Conservation (phyloP, 2,797 vertebrate genomes). For the Characodon lateralis region DNA sequence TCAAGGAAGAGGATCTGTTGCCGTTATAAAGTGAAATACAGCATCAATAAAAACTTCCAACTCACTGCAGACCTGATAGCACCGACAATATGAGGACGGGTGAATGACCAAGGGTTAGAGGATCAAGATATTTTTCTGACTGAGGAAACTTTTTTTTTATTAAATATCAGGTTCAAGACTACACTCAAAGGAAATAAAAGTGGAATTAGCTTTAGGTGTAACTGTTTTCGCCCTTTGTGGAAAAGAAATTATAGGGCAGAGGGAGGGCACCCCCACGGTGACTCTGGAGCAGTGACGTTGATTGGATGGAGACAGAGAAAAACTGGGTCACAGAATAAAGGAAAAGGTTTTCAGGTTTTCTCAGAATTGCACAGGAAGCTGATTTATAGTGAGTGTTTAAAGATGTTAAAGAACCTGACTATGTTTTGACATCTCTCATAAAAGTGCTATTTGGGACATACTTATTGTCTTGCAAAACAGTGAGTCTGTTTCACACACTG, state of each 20-base stretch:
- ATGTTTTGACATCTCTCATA: constrained; percentile 27
- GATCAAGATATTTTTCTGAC: constrained; percentile 42
- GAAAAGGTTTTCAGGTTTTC: constrained; percentile 33
- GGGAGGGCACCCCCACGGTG: constrained; percentile 42
- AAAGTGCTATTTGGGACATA: constrained; percentile 24
- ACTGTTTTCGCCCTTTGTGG: constrained; percentile 58
- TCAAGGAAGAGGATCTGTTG: constrained; percentile 59
- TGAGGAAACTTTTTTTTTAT: constrained; percentile 54
- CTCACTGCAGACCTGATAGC: constrained; percentile 19
- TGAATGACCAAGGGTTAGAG: constrained; percentile 44
- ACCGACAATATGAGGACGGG: constrained; percentile 26
- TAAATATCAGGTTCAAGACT: constrained; percentile 42
- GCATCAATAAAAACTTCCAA: constrained; percentile 39
- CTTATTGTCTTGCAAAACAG: constrained; percentile 15
- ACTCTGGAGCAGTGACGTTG: constrained; percentile 46
- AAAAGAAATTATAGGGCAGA: constrained; percentile 43
- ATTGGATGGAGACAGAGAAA: constrained; percentile 31
- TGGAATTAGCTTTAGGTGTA: constrained; percentile 60
- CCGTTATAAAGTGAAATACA: constrained; percentile 49
- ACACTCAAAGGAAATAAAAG: constrained; percentile 72
- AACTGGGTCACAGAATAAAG: constrained; percentile 73
- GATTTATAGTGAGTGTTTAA: constrained; percentile 24
- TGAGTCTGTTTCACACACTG: constrained; percentile 25
- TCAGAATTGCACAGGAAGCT: constrained; percentile 53
- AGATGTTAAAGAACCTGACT: constrained; percentile 32